Conservation (phyloP, 2,888 invertebrate species). For the Margaritifera margaritifera region DNA sequence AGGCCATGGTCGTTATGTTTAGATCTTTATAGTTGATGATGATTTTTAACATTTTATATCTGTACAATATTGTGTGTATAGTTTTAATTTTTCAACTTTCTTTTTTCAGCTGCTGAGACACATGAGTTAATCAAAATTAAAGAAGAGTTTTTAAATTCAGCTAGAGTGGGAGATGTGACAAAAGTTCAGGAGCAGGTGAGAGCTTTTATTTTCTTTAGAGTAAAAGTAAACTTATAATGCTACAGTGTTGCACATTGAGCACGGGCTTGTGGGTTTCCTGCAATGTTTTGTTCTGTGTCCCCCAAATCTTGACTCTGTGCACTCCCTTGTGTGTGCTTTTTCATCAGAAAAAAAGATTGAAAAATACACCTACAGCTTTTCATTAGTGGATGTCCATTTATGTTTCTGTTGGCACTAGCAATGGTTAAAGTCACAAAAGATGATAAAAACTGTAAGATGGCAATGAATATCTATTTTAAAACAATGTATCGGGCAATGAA, state of each 20-base stretch:
- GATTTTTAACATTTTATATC: not conserved
- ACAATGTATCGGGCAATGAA: no score
- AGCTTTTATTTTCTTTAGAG: constrained; percentile 2
- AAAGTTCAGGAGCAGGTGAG: constrained; percentile 77
- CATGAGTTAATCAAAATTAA: constrained; percentile 78
- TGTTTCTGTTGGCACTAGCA: no score
- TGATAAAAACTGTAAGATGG: no score
- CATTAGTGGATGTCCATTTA: no score
- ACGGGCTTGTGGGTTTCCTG: no score
- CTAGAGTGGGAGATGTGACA: constrained; percentile 78
- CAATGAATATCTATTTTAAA: no score
- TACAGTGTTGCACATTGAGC: not conserved
- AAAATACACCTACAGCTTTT: no score
- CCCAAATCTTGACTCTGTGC: no score
- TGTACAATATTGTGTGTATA: not conserved
- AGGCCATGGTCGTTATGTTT: not conserved
- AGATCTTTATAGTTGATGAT: not conserved
- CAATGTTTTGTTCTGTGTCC: no score
- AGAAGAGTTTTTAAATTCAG: constrained; percentile 77
- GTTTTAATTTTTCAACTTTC: not conserved
- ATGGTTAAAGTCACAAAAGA: no score
- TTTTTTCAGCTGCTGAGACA: constrained; percentile 76
- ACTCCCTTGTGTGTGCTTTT: no score
- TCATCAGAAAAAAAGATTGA: no score
- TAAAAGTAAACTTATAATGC: not conserved